Base-by-base conservation (phyloP, 1,140 invertebrate genomes). In the Aphelenchoides avenae region DNA sequence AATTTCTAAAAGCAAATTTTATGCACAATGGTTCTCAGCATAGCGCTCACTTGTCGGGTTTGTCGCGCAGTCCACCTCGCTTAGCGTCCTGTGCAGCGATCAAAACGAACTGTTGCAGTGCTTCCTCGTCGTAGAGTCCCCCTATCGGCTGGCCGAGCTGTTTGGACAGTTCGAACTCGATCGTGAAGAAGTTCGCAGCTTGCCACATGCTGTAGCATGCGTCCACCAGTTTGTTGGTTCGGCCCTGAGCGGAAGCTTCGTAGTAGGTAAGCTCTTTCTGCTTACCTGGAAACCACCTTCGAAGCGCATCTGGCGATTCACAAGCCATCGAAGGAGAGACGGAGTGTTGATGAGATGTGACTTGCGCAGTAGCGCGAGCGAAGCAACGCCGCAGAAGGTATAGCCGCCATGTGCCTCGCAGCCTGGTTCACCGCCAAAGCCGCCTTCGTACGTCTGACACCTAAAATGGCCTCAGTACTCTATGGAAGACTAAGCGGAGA, bases 191-290 rank as follows among this genome's bases (percentile, higher is more conserved):
- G 33, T 86, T 83, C 29, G 87, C 91, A 26, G 89, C 91, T 81
- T 93, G 89, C 94, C 94, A 98, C 81, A 96, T 98, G 2, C 90
- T 93, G 78, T 99, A 99, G 80, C 94, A 99, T 5, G 88, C 87
- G 82, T 99, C 94, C 1, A 98, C 93, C 49, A 97, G 79, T 82
- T 99, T 99, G 79, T 97, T 97, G 3, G 94, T 95, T 70, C 94
- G 82, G 6, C 80, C 81, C 62, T 68, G 18, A 15, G 56, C 13
- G 18, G 15, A 51, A 46, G 40, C 1, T 43, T 13, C 11, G n/a
- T n/a, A n/a, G n/a, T n/a, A n/a, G n/a, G n/a, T n/a, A n/a, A n/a
- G n/a, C n/a, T n/a, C n/a, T n/a, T n/a, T n/a, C n/a, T 27, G 11
- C 24, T 57, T 31, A 64, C 63, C 18, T 82, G 49, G 51, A 82